phyloP scores from a whole-genome alignment of 2,797 vertebrate genomes.

The Hippoglossus hippoglossus region DNA sequence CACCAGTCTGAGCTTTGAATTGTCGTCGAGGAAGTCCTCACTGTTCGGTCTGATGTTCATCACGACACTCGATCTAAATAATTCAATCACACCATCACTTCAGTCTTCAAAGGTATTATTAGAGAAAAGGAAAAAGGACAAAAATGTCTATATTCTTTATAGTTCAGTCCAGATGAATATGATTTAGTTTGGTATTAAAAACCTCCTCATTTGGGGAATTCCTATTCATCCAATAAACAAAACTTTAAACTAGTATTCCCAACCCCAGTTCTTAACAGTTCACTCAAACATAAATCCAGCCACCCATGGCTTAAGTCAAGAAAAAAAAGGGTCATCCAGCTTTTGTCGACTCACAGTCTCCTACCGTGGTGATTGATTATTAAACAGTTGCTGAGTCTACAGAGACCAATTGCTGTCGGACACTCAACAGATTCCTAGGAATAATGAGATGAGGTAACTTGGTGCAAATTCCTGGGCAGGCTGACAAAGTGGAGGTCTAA shows the following conservation, averaged over 20 bases:
- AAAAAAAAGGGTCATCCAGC: too few relatives aligned
- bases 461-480: neutral
- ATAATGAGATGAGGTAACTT: neutral
- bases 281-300: neutral
- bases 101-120: neutral
- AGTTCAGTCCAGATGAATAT: neutral
- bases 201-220: neutral
- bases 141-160: neutral
- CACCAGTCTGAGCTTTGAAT: conserved; percentile 45
- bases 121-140: neutral
- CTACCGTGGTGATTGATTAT: neutral
- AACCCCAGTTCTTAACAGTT: neutral
- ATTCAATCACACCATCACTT: neutral
- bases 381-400: neutral
- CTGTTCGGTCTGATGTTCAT: conserved; percentile 49
- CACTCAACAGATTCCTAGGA: neutral
- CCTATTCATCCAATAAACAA: neutral
- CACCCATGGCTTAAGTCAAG: too few relatives aligned
- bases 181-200: neutral
- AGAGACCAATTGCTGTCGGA: neutral
- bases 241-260: neutral
- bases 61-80: conserved; percentile 18
- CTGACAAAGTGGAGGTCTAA: neutral
- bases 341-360: neutral
- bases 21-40: conserved; percentile 41